Percentiles rank a stretch among this genome's conserved stretches.
phyloP scores from a whole-genome alignment of 2,113 vertebrate genomes.

The Recurvirostra avosetta region DNA sequence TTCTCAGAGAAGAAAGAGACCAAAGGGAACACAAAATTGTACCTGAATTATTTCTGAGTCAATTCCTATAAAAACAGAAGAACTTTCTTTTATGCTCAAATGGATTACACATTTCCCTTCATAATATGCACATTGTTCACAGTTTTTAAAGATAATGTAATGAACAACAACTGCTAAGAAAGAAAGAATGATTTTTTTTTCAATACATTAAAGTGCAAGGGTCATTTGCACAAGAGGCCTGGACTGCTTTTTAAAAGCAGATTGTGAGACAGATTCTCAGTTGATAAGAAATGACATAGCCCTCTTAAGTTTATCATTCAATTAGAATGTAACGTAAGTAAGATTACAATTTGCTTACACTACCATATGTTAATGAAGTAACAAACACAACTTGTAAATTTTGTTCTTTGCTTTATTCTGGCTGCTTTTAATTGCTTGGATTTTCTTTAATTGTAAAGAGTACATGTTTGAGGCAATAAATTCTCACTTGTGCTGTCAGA shows the following conservation, averaged over 20 bases:
- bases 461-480: background rate
- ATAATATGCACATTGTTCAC: background rate
- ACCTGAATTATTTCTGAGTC: conserved; percentile 55
- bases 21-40: conserved; percentile 52
- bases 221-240: background rate
- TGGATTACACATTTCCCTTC: conserved; percentile 13
- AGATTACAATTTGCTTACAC: conserved; percentile 19
- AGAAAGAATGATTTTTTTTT: background rate
- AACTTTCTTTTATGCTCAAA: conserved; percentile 28
- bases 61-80: conserved; percentile 39
- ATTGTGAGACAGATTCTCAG: background rate
- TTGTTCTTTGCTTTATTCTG: conserved; percentile 26
- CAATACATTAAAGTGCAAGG: background rate
- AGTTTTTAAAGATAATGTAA: conserved; percentile 25
- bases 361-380: conserved; percentile 15
- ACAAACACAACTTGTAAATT: background rate
- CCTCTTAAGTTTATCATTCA: background rate
- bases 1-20: conserved; percentile 27
- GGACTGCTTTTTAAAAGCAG: background rate
- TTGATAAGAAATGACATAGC: background rate
- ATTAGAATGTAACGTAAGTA: conserved; percentile 20
- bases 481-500: conserved; percentile 31
- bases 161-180: conserved; percentile 19
- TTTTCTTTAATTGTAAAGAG: conserved; percentile 27
- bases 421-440: conserved; percentile 20